Evolutionary conservation across 2,888 invertebrate species (phyloP), one percentile per base, ranked within the genome.

Genomic region (Apodemia zela): DNA sequence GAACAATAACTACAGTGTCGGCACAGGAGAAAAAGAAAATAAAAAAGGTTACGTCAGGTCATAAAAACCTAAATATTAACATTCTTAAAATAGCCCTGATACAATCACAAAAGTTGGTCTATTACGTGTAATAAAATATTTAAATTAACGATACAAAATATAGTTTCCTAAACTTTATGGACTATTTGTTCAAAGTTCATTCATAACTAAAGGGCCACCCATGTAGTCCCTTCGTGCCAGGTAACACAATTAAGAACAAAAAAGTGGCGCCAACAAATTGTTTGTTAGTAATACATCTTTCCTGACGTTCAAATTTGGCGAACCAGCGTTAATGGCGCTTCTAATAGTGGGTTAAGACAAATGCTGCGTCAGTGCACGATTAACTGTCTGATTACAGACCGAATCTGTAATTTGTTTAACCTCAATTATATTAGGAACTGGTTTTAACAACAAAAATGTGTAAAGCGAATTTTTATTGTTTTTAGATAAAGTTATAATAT

Each of bases 271-370:
- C 68, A 63, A 21, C 59, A 61, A 65, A 60, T 63, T 63, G 60
- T 60, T 59, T 58, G 51, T 64, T 60, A 66, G 65, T 63, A 64
- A 60, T 63, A 54, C 63, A 65, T 66, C 49, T 58, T 65, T 54
- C 51, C 21, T 54, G 51, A 54, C 59, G 61, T 29, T 57, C 38
- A 51, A 61, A 58, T 64, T 61, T 47, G 60, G 57, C 60, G 18
- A 57, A 63, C 60, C 54, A 62, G 66, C 59, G 61, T 59, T 64
- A 66, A 66, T 66, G 62, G 60, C 63, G 59, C 33, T 38, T 62
- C 42, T 67, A 68, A 68, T 68, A 65, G 66, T 63, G 45, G 62
- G 64, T 59, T 60, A 59, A 65, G 65, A 60, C 61, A 66, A 66
- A 66, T 60, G 65, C 60, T 62, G 62, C 62, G 65, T 63, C 61